Conservation (phyloP, 2,113 vertebrate genomes). For the Poeciliopsis prolifica region DNA sequence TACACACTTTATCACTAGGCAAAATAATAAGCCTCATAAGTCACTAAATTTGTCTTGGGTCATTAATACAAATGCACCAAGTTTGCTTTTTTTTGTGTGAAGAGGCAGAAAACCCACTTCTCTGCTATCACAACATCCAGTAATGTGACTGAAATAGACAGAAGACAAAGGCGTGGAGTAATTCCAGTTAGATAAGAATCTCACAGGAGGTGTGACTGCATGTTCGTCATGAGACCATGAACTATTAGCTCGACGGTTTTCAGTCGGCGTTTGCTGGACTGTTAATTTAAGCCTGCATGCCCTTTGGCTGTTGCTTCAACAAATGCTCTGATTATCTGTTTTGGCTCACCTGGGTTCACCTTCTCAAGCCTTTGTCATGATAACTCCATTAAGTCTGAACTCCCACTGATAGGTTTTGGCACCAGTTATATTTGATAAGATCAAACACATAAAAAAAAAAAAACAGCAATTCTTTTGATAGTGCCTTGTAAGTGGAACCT, state of each 20-base stretch:
- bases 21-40: background rate
- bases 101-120: constrained; percentile 8
- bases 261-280: constrained; percentile 37
- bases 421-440: constrained; percentile 55
- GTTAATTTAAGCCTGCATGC: constrained; percentile 28
- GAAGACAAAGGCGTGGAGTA: background rate
- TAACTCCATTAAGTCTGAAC: constrained; percentile 45
- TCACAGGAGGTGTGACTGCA: constrained; percentile 2
- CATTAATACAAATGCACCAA: background rate
- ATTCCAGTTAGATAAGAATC: constrained; percentile 41
- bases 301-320: constrained; percentile 58
- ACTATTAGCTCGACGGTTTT: constrained; percentile 49
- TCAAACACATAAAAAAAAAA: constrained; percentile 52
- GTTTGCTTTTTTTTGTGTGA: background rate
- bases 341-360: constrained; percentile 57
- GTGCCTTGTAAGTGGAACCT: constrained; percentile 51
- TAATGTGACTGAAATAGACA: constrained; percentile 12
- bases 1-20: background rate
- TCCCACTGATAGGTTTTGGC: constrained; percentile 36
- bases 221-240: constrained; percentile 63
- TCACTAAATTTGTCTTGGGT: background rate
- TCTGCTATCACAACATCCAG: constrained; percentile 9
- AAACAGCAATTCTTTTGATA: constrained; percentile 29
- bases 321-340: constrained; percentile 51
- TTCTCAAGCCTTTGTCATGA: constrained; percentile 66